Percentiles rank a stretch among this genome's conserved stretches.
Conservation (phyloP, 2,797 vertebrate species). For the Chelon labrosus region DNA sequence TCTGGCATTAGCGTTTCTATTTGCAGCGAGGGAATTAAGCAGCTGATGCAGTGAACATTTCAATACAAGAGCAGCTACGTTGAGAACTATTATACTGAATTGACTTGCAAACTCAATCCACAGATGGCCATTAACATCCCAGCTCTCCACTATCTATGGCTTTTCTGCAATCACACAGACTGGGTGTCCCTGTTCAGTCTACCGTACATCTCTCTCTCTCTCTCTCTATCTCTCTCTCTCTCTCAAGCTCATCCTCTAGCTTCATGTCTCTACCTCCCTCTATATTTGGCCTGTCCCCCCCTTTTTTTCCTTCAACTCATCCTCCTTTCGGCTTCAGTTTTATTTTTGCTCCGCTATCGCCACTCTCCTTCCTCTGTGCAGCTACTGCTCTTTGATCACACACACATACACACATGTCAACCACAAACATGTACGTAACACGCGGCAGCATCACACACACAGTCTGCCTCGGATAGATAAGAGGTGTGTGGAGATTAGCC, state of each 20-base stretch:
- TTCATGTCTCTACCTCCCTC: slow-evolving; percentile 25
- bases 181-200: slow-evolving; percentile 32
- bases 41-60: slow-evolving; percentile 42
- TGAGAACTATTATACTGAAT: slow-evolving; percentile 14
- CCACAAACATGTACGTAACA: not conserved
- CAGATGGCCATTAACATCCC: slow-evolving; percentile 35
- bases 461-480: slow-evolving; percentile 73
- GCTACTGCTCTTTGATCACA: slow-evolving; percentile 15
- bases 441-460: slow-evolving; percentile 18
- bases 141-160: slow-evolving; percentile 1
- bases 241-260: slow-evolving; percentile 23
- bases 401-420: not conserved
- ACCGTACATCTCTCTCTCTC: slow-evolving; percentile 26
- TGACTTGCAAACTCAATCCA: slow-evolving; percentile 40
- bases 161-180: slow-evolving; percentile 24
- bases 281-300: not conserved
- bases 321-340: not conserved
- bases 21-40: slow-evolving; percentile 16
- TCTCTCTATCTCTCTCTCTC: slow-evolving; percentile 3
- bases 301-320: not conserved
- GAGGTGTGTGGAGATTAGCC: slow-evolving; percentile 71
- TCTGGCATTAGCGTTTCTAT: not conserved
- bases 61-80: slow-evolving; percentile 19
- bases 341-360: not conserved
- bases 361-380: not conserved